These are phyloP conservation scores for Pogonognathellus flavescens DNA, from an alignment of 1,140 invertebrate species.

Conservation along the genomic window DNA sequence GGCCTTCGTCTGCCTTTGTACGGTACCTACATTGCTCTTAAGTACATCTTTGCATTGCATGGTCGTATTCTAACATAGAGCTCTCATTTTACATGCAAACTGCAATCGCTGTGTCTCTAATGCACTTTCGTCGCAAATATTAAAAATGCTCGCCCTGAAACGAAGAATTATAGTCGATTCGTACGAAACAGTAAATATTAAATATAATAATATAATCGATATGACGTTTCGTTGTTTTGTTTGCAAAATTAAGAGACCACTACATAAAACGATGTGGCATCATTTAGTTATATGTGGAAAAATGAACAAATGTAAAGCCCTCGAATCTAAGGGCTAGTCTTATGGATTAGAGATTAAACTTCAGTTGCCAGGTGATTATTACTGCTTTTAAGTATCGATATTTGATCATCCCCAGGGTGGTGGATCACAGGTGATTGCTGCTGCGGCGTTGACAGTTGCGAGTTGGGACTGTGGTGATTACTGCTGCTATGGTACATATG, in stretches of 20 bases:
- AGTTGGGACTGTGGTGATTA: conserved; percentile 46
- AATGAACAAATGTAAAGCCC: conserved; percentile 37
- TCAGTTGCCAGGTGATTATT: conserved; percentile 58
- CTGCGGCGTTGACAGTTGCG: conserved; percentile 48
- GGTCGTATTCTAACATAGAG: neutral
- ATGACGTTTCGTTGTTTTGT: conserved; percentile 42
- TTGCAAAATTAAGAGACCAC: conserved; percentile 42
- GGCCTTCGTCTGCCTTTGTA: neutral
- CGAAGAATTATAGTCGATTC: conserved; percentile 12
- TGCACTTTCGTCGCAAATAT: neutral
- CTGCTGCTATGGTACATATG: conserved; percentile 32
- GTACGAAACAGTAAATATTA: conserved; percentile 21
- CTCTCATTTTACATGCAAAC: conserved; percentile 14
- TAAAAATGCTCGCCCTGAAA: conserved; percentile 40
- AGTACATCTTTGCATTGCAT: conserved; percentile 19
- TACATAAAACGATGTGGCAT: conserved; percentile 28
- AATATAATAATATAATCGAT: conserved; percentile 47
- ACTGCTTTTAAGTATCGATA: conserved; percentile 38
- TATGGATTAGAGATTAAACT: conserved; percentile 51
- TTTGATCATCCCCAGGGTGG: conserved; percentile 50
- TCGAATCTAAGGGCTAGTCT: conserved; percentile 44
- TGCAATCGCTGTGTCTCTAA: conserved; percentile 7
- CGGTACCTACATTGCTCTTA: neutral
- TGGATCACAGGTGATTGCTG: conserved; percentile 51
- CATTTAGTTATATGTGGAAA: conserved; percentile 24